Base-by-base conservation (phyloP, 2,113 vertebrate species). In the Ptychochromis oligacanthus region DNA sequence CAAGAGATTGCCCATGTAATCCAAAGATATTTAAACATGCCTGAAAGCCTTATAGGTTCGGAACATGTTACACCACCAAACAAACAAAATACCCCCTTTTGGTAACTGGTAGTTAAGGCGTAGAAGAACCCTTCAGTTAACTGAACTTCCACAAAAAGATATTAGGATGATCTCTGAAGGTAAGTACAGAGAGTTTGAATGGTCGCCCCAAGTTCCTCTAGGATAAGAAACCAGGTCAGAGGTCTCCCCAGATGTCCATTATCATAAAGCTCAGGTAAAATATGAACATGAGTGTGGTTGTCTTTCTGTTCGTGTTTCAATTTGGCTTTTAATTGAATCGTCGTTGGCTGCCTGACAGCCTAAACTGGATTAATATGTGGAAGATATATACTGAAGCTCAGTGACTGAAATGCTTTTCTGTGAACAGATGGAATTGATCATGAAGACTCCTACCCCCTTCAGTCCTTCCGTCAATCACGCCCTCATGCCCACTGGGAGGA, bases 391-490 rank as follows among this genome's bases (percentile, higher is more conserved):
- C 7, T 55, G 34, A 67, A 31, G 40, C 18, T 24, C 5, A 52
- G 43, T 38, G 22, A 60, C 38, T 18, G 6, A 79, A 43, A 24
- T 62, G 6, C 14, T 75, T 79, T 74, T 52, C 64, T 64, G 26
- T 64, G 15, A 75, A 52, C 84, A 94, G 96, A 96, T 78, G 96
- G 96, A 70, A 95, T 95, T 70, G 96, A 97, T 81, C 94, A 94
- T 0, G 95, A 96, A 59, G 95, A 95, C 87, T 94, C 96, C 0
- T 95, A 96, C 78, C 93, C 95, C 0, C 94, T 94, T 84, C 95
- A 93, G 89, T 93, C 95, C 58, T 95, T 95, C 84, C 95, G 87
- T 79, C 88, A 93, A 72, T 93, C 94, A 0, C 84, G 82, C 18
- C 75, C 87, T n/a, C 95, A 93, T 79, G 81, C 91, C 13, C 92